Evolutionary conservation across 2,797 vertebrate genomes (phyloP), one percentile per base, ranked within the genome.

Genomic region (Xiphophorus birchmanni): DNA sequence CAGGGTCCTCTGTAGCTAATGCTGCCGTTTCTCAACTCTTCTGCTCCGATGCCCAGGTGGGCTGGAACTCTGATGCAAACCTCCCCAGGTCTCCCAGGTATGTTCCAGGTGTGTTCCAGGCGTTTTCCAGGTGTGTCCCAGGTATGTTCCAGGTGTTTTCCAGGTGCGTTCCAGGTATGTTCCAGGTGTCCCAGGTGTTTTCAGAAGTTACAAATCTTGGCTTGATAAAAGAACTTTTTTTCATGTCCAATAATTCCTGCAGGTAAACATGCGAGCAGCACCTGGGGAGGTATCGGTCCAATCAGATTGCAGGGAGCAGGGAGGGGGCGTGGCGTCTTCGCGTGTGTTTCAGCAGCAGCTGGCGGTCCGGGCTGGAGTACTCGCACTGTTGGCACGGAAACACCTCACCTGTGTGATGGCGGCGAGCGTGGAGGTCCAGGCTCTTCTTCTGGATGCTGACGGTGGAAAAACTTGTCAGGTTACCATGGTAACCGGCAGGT

Each of bases 381-480:
- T 87, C 87, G 42, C 95, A 97, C 82, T 93, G 93, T 23, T 88
- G 89, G 87, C 91, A 96, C 18, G 89, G 90, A 87, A 96, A 95
- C 11, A 81, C 88, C 84, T 96, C 95, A 0, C 91, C 93, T 0
- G 95, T 94, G 89, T 95, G 95, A 82, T 95, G 95, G 0, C 94
- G 90, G 7, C 77, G 56, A n/a, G 84, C 48, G 10, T 94, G 96
- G 9, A 96, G 93, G 80, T 96, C 96, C 91, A 97, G 82, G 83
- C 95, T 96, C 90, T 96, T 97, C 94, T 97, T 97, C 88, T 95
- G 96, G 80, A 96, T 93, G 71, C 96, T 97, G 84, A 54, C 42
- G 35, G 3, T 48, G 7, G 48, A 58, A 76, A 60, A 72, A 23
- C 48, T 17, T 1, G 3, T 48, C 7, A 23, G 32, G 48, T 86